Conservation (phyloP, 2,888 invertebrate genomes). For the Amphipoea lucens region DNA sequence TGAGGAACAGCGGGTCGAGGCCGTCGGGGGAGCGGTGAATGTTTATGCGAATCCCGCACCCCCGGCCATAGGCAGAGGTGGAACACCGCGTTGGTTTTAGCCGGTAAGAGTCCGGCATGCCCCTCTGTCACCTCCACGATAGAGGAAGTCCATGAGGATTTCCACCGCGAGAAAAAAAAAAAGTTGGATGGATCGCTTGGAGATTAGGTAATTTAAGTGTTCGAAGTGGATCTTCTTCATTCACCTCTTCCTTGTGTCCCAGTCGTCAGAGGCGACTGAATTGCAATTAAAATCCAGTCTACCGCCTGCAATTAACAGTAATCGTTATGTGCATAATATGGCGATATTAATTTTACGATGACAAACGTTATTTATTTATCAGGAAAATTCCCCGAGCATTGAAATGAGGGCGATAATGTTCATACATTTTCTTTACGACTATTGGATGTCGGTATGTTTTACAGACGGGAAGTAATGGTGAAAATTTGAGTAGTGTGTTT, state of each 20-base stretch:
- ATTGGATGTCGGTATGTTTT: neutral
- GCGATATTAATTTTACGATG: slow-evolving; percentile 58
- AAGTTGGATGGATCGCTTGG: too few relatives aligned
- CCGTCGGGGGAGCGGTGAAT: too few relatives aligned
- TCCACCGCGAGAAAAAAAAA: too few relatives aligned
- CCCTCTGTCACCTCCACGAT: too few relatives aligned
- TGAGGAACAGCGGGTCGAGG: too few relatives aligned
- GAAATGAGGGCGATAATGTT: neutral
- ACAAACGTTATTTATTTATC: slow-evolving; percentile 48
- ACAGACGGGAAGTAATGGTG: neutral
- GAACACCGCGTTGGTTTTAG: too few relatives aligned
- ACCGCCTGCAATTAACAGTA: slow-evolving; percentile 56
- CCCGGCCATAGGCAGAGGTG: too few relatives aligned
- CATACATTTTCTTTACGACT: neutral
- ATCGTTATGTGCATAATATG: slow-evolving; percentile 63
- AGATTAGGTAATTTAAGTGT: neutral
- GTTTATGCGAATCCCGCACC: too few relatives aligned
- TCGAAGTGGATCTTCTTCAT: slow-evolving; percentile 30
- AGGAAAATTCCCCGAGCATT: slow-evolving; percentile 8
- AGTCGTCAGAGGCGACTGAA: slow-evolving; percentile 41
- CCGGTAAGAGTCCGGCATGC: too few relatives aligned
- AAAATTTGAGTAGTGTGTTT: neutral
- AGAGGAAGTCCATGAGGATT: too few relatives aligned
- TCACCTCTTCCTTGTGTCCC: neutral
- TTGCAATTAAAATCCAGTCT: slow-evolving; percentile 62